Base-by-base conservation (phyloP, 1,140 invertebrate genomes). In the Drosophila murphyi region DNA sequence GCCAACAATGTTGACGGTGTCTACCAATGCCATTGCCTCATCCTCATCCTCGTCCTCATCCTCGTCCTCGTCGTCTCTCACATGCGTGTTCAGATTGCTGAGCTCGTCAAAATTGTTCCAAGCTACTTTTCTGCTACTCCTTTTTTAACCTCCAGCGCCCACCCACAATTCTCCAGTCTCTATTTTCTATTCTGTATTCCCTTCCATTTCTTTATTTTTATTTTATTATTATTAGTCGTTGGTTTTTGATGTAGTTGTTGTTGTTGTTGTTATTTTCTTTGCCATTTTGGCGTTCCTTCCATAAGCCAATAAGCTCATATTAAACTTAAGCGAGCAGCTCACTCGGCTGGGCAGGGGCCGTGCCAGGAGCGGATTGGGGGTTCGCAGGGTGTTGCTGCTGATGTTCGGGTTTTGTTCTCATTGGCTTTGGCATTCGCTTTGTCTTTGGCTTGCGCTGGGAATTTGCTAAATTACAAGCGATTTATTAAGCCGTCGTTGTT, bases 281-380 rank as follows among this genome's bases (percentile, higher is more conserved):
- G 34, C 47, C 5, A 4, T 34, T 48, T 47, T 34, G 29, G 8
- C 61, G 55, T 43, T 59, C 6, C 57, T 20, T 43, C 64, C 72
- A 55, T 80, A 85, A 85, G 81, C 81, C 81, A 85, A 85, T 85
- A 85, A 85, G 81, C 81, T 85, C 41, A 70, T 71, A 85, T 85
- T 85, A 73, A 85, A 80, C 63, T 85, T 71, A 72, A 72, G 73
- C 73, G 57, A 74, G 64, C 56, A 57, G 39, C 56, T 56, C 43
- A 20, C 43, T 55, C 56, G 59, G 39, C 12, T 64, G 45, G 28
- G 29, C 64, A 47, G 41, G 54, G 54, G 54, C 50, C 54, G 29
- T 32, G 47, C 20, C 48, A 32, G 54, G 68, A 3, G 10, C 4
- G 48, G 10, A 10, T 3, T 7, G 39, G 39, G 3, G 12, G 28